Evolutionary conservation across 2,113 vertebrate genomes (phyloP).

Genomic region (Sarotherodon lohbergeri): DNA sequence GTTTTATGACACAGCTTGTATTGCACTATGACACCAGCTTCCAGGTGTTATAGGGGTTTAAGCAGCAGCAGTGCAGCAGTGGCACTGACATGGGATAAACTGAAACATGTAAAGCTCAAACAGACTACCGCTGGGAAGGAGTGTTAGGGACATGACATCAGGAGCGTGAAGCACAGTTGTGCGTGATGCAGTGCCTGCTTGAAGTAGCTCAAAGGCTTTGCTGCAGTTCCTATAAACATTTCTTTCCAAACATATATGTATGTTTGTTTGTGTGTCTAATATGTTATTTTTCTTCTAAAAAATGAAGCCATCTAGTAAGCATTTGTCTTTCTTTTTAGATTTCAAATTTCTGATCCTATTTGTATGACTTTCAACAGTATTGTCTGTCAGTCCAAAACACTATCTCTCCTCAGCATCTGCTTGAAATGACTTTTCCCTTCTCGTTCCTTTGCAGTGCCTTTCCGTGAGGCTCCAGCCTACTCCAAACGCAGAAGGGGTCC

Average conservation of each 20-base stretch:
- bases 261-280: fast-evolving
- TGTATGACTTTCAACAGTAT: background rate
- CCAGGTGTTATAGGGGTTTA: background rate
- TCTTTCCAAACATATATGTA: background rate
- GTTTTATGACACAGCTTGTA: background rate
- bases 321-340: background rate
- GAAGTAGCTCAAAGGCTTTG: fast-evolving
- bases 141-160: background rate
- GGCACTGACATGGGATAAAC: background rate
- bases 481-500: conserved; percentile 84
- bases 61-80: background rate
- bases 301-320: background rate
- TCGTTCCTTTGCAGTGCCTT: conserved; percentile 80
- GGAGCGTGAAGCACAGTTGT: background rate
- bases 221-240: background rate
- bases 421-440: background rate
- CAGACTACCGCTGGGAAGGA: background rate
- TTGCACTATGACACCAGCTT: fast-evolving
- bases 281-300: background rate
- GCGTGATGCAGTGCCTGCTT: fast-evolving
- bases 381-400: background rate
- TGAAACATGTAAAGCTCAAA: background rate
- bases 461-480: conserved; percentile 90
- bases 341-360: background rate
- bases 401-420: background rate